phyloP scores from a whole-genome alignment of 35 echinoderm and acorn worm species.

The Eucidaris tribuloides region DNA sequence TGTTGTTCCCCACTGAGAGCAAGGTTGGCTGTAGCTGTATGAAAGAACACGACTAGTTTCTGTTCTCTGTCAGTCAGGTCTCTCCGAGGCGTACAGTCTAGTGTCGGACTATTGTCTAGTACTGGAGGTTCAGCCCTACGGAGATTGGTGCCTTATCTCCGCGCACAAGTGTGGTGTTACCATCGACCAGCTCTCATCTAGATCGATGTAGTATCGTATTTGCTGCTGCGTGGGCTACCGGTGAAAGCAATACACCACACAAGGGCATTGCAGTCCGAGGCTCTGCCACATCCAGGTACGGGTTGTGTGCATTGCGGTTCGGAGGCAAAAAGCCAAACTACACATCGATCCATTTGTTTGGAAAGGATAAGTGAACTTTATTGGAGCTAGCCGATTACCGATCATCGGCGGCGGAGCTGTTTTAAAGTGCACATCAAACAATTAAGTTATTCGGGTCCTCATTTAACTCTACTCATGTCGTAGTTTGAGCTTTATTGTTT shows the following conservation, averaged over 20 bases:
- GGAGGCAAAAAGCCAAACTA: background rate
- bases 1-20: slow-evolving; percentile 25
- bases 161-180: slow-evolving; percentile 16
- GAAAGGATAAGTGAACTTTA: background rate
- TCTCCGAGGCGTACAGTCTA: background rate
- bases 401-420: background rate
- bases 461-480: slow-evolving; percentile 29
- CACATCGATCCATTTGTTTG: background rate
- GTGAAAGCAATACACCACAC: background rate
- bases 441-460: slow-evolving; percentile 4
- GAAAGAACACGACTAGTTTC: background rate
- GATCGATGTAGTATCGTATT: too few species aligned
- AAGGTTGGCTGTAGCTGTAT: background rate
- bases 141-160: slow-evolving; percentile 6
- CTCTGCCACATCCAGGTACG: slow-evolving; percentile 6
- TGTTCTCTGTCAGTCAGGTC: slow-evolving; percentile 3
- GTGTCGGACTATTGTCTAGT: slow-evolving; percentile 22
- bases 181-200: slow-evolving; percentile 2
- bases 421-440: slow-evolving; percentile 17
- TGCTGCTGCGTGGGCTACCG: slow-evolving; percentile 5
- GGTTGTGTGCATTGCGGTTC: slow-evolving; percentile 14
- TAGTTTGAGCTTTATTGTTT: slow-evolving; percentile 25
- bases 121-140: slow-evolving; percentile 22
- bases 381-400: slow-evolving; percentile 15
- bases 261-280: slow-evolving; percentile 27